Evolutionary conservation across 1,140 invertebrate genomes (phyloP).

Genomic region (Sitophilus oryzae): DNA sequence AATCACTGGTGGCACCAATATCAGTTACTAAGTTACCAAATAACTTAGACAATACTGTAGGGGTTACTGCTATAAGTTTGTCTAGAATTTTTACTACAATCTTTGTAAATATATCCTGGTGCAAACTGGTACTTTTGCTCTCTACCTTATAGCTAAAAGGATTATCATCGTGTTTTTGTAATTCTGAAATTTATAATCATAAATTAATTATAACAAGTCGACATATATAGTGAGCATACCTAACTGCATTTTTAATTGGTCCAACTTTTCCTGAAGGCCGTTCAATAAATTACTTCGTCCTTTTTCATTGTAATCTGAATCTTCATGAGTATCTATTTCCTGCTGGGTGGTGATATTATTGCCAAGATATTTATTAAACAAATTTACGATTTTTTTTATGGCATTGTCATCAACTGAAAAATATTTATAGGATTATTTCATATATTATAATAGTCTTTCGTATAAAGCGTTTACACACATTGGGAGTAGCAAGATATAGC

Average conservation of each 20-base stretch:
- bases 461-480: too few species aligned
- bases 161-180: background rate
- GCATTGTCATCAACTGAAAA: constrained; percentile 12
- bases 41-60: constrained; percentile 27
- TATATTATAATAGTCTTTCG: too few species aligned
- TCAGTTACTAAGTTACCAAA: constrained; percentile 28
- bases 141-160: background rate
- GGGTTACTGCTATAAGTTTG: constrained; percentile 32
- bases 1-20: constrained; percentile 20
- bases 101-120: constrained; percentile 26
- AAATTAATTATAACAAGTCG: constrained; percentile 10
- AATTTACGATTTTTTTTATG: constrained; percentile 4
- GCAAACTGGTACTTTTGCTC: constrained; percentile 4
- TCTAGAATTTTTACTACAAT: constrained; percentile 36
- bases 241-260: constrained; percentile 29
- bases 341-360: background rate
- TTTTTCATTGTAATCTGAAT: background rate
- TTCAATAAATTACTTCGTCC: constrained; percentile 7
- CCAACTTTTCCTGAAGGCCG: constrained; percentile 19
- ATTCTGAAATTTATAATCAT: constrained; percentile 19
- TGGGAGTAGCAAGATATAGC: too few species aligned
- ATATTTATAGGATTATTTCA: too few species aligned
- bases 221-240: constrained; percentile 20
- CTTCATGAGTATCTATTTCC: background rate
- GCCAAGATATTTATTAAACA: constrained; percentile 13